Evolutionary conservation across 2,888 invertebrate genomes (phyloP), one percentile per base, ranked within the genome.

Genomic region (Sericinus montela): DNA sequence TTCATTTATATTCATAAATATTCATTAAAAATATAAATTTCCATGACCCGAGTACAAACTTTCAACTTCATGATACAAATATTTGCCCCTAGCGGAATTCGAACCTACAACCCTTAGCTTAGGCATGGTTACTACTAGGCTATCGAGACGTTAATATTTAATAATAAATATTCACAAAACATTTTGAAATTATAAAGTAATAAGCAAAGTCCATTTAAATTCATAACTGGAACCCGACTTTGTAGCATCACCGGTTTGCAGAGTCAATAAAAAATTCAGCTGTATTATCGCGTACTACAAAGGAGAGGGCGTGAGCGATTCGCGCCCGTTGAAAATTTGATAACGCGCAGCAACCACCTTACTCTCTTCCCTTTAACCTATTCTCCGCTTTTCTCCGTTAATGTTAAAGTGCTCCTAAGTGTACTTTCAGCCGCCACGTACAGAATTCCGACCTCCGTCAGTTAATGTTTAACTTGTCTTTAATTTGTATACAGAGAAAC

Each of bases 201-300:
- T 32, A 36, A 35, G 40, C 25, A 23, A 34, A 29, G 14, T n/a
- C 8, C 15, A 30, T 39, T 34, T 15, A 35, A 46, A 25, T 40
- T 28, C 15, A 39, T 40, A 34, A 34, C 6, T 34, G n/a, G 7
- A 10, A 29, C 16, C 2, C 23, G 32, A 45, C 7, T 15, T 39
- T 11, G 9, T 13, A 34, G 11, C 46, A 29, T 10, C 46, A 35
- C 28, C 46, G 40, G 16, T 11, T 32, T 39, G 11, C 15, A 23
- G 34, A 25, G 46, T 40, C 35, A 46, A 46, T 46, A 40, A 46
- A 46, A 46, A 46, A 46, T 46, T 46, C 40, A 46, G 28, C 10
- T 35, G 15, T 9, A 34, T 40, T 40, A 46, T 46, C 34, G 28
- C 14, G 13, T 15, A 39, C 34, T 34, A 34, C 46, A 46, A 46